Base-by-base conservation (phyloP, 2,888 invertebrate genomes). In the Flexamia atlantica region DNA sequence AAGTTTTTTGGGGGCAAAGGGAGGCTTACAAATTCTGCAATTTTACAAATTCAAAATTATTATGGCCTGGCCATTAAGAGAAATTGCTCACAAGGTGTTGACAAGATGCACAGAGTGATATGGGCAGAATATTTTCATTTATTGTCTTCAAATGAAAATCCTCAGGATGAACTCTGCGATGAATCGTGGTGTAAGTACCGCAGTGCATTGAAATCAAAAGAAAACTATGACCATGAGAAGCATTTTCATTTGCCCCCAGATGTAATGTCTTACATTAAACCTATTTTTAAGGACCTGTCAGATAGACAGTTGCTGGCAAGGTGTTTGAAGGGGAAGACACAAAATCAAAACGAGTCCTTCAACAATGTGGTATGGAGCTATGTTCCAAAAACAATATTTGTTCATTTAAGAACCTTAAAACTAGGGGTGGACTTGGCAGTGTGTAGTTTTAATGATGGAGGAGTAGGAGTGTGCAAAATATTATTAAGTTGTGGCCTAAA, bases 171-270 rank as follows among this genome's bases (percentile, higher is more conserved):
- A 9, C 70, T 85, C 53, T 88, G 88, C 86, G 82, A 81, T 76
- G 86, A 87, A 28, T 86, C 85, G 53, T 88, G 87, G 88, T 88
- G 88, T 42, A 87, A 85, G 46, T 87, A 85, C 82, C 81, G 14
- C n/a, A 28, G 46, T 25, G 79, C 81, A 64, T 42, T 40, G 40
- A 64, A 81, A 80, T 53, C 46, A 32, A 76, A 81, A 64, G 25
- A 82, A 70, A 10, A 25, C 9, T 82, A 82, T 60, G 70, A 81
- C 23, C 81, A 84, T 42, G 50, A 25, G 7, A 46, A 76, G 23
- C 84, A 84, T 36, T 84, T 84, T 50, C 84, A 84, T 50, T 60
- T 84, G 40, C 80, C 80, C 17, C 57, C 46, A n/a, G 64, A 76
- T 60, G 64, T 84, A 7, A 84, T 84, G 84, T 14, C 70, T 30